A percentile compares a stretch with the other conserved stretches of the same genome.
phyloP scores from a whole-genome alignment of 2,113 vertebrate genomes.

The Toxostoma redivivum region DNA sequence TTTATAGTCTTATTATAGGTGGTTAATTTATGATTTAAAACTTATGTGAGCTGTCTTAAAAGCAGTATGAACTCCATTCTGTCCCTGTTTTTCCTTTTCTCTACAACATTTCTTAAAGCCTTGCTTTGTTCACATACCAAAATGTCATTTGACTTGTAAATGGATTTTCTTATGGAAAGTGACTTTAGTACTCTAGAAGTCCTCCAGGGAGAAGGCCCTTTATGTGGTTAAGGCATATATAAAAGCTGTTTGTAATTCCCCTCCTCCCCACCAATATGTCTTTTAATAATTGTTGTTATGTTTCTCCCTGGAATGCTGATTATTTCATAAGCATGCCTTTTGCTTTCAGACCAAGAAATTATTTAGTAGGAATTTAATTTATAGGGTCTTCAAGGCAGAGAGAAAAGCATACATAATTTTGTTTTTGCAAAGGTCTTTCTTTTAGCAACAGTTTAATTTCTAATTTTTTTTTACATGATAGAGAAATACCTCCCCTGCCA shows the following conservation, averaged over 20 bases:
- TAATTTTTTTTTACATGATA: background rate
- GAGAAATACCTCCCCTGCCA: background rate
- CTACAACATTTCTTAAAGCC: background rate
- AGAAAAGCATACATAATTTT: background rate
- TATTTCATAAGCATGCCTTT: background rate
- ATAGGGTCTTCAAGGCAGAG: background rate
- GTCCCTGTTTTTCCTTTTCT: background rate
- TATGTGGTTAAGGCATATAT: background rate
- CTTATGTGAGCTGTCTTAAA: background rate
- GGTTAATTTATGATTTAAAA: background rate
- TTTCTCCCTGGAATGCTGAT: background rate
- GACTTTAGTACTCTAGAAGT: background rate
- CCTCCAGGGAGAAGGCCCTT: background rate
- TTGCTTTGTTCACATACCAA: background rate
- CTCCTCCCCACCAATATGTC: background rate
- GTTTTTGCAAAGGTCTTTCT: background rate
- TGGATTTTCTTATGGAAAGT: background rate
- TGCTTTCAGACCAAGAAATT: background rate
- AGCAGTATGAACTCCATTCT: background rate
- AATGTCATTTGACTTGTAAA: background rate
- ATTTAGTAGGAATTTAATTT: background rate
- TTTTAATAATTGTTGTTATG: background rate
- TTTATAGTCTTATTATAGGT: background rate
- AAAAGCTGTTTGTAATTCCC: background rate
- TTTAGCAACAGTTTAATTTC: background rate